Conservation (phyloP, 2,888 invertebrate species). For the Megalurothrips usitatus region DNA sequence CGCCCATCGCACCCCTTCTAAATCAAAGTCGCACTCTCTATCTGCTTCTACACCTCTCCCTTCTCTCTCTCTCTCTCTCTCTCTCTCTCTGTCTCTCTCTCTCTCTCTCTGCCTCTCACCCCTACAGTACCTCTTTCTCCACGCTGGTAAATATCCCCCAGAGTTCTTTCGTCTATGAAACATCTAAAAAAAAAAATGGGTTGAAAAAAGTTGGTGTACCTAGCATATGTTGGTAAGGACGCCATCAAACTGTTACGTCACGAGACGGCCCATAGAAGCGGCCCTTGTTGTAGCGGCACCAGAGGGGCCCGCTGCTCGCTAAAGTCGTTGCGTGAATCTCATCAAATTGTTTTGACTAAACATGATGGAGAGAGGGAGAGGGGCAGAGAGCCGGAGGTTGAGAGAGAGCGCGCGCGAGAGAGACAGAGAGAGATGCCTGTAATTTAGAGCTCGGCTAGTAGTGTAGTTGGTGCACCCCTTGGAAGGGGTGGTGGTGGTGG, state of each 20-base stretch:
- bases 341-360: neutral
- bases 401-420: too few species aligned
- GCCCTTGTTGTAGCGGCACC: neutral
- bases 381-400: too few species aligned
- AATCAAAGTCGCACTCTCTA: constrained; percentile 22
- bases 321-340: neutral
- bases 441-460: too few species aligned
- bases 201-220: neutral
- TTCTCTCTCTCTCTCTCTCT: neutral
- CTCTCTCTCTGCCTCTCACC: neutral
- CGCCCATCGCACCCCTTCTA: constrained; percentile 5
- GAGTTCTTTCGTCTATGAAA: neutral
- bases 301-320: neutral
- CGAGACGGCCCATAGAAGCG: too few species aligned
- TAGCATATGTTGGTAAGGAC: too few species aligned
- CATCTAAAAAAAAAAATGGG: neutral
- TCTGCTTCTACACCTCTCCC: constrained; percentile 12
- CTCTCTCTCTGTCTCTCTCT: neutral
- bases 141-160: too few species aligned
- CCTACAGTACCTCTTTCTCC: too few species aligned
- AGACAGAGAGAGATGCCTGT: too few species aligned
- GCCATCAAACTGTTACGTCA: too few species aligned
- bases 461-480: too few species aligned
- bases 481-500: too few species aligned
- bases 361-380: neutral